phyloP scores from a whole-genome alignment of 2,888 invertebrate genomes.

The Eucera pruinosa region DNA sequence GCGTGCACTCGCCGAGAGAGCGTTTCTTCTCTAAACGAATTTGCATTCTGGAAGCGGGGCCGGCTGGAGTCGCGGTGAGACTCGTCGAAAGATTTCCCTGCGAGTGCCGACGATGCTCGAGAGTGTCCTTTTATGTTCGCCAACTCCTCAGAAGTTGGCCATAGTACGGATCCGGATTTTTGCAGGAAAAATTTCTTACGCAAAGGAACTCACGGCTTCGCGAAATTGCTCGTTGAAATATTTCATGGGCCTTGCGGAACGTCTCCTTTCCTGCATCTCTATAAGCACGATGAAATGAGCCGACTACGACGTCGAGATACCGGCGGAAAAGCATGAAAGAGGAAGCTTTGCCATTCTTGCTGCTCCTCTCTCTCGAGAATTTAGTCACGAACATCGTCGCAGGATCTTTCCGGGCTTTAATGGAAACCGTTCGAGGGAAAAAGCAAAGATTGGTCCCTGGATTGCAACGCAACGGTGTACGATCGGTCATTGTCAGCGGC shows the following conservation, averaged over 20 bases:
- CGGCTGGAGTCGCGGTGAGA: slow-evolving; percentile 17
- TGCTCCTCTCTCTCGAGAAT: not conserved
- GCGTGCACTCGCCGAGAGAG: slow-evolving; percentile 47
- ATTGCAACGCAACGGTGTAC: not conserved
- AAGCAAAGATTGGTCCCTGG: slow-evolving; percentile 7
- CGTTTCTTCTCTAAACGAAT: slow-evolving; percentile 59
- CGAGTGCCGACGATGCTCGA: slow-evolving; percentile 19
- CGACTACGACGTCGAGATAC: too few relatives aligned
- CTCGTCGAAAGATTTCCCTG: slow-evolving; percentile 41
- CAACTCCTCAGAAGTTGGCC: not conserved
- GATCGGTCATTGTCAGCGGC: slow-evolving; percentile 63
- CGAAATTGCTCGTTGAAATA: slow-evolving; percentile 23
- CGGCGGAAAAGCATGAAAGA: too few relatives aligned
- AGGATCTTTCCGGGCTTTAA: not conserved
- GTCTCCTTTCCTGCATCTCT: not conserved
- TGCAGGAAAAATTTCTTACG: slow-evolving; percentile 2
- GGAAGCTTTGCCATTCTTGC: too few relatives aligned
- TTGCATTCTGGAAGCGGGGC: slow-evolving; percentile 59
- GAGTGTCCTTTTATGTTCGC: slow-evolving; percentile 43
- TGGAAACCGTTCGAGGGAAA: slow-evolving; percentile 4
- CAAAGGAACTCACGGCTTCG: not conserved
- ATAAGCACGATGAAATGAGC: not conserved
- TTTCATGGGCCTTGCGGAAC: slow-evolving; percentile 1
- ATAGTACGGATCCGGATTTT: slow-evolving; percentile 3
- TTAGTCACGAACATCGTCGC: not conserved